Percentiles rank a stretch among this genome's conserved stretches.
Conservation (phyloP, 1,140 invertebrate genomes). For the Stegodyphus dumicola region DNA sequence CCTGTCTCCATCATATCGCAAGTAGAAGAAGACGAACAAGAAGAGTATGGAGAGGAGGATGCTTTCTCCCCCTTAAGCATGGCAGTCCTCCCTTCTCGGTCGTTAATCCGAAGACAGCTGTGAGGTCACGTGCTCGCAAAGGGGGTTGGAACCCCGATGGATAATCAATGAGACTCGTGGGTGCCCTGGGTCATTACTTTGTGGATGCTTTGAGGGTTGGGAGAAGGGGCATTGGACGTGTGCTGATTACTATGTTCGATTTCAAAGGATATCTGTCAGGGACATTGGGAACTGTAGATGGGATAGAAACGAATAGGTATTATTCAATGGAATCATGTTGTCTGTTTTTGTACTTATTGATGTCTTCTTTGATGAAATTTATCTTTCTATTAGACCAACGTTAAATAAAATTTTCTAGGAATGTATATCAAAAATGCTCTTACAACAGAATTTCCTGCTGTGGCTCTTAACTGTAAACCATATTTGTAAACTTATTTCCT, state of each 20-base stretch:
- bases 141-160: neutral
- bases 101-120: constrained; percentile 54
- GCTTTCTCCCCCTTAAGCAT: neutral
- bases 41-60: neutral
- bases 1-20: neutral
- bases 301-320: neutral
- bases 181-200: neutral
- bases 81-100: neutral
- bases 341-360: neutral
- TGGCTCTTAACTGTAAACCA: neutral
- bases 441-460: neutral
- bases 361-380: no score
- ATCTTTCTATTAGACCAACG: no score
- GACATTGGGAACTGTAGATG: neutral
- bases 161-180: constrained; percentile 17
- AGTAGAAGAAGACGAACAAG: neutral
- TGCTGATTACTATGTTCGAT: constrained; percentile 22
- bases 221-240: neutral
- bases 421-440: neutral
- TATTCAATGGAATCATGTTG: neutral
- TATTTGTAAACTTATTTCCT: neutral
- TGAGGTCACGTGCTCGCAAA: constrained; percentile 19
- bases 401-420: neutral
- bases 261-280: constrained; percentile 4
- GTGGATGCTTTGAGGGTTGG: neutral